A percentile compares a stretch with the other conserved stretches of the same genome.
Evolutionary conservation across 2,888 invertebrate genomes (phyloP).

Genomic region (Corbicula japonica): DNA sequence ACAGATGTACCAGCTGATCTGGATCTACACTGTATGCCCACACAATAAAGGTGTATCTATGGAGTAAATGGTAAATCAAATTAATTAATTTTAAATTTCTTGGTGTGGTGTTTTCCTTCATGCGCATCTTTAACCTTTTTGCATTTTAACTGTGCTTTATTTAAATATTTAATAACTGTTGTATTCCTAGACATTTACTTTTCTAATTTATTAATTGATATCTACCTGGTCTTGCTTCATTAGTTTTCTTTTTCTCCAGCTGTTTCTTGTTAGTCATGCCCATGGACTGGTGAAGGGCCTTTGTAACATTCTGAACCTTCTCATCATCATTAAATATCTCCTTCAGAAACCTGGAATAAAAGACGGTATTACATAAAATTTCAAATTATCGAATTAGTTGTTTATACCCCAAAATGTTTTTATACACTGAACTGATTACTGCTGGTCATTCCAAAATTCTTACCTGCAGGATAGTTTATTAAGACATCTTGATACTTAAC

Average conservation of each 20-base stretch:
- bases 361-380: not conserved
- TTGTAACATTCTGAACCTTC: slow-evolving; percentile 11
- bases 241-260: not conserved
- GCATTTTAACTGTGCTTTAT: not conserved
- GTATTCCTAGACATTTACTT: not conserved
- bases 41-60: too few species aligned
- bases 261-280: slow-evolving; percentile 4
- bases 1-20: too few species aligned
- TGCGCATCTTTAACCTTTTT: not conserved
- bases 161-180: not conserved
- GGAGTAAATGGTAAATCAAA: not conserved
- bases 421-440: too few species aligned
- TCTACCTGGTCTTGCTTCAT: not conserved
- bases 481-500: too few species aligned
- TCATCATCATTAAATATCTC: slow-evolving; percentile 27
- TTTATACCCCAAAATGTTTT: not conserved
- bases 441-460: too few species aligned
- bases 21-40: too few species aligned
- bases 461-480: too few species aligned
- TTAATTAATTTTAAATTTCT: not conserved
- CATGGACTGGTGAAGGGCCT: slow-evolving; percentile 20
- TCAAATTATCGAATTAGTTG: not conserved
- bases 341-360: slow-evolving; percentile 23
- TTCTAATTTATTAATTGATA: too few species aligned
- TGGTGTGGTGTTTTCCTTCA: not conserved